A percentile compares a stretch with the other conserved stretches of the same genome.
phyloP scores from a whole-genome alignment of 2,113 vertebrate genomes.

The Morone chrysops region DNA sequence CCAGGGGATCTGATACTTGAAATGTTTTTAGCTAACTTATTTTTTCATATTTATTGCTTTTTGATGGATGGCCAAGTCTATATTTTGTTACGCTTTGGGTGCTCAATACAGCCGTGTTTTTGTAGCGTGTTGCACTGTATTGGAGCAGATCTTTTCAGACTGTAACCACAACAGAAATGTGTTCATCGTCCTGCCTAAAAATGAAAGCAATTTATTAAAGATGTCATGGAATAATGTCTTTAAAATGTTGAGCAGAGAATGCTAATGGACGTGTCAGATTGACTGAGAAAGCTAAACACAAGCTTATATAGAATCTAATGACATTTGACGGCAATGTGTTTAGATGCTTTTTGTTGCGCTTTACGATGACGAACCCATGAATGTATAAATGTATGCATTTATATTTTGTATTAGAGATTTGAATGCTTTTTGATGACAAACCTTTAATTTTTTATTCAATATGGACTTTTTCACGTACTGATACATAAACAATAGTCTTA shows the following conservation, averaged over 20 bases:
- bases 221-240: conserved; percentile 30
- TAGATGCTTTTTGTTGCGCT: conserved; percentile 45
- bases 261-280: conserved; percentile 16
- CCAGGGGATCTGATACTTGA: conserved; percentile 78
- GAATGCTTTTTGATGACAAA: conserved; percentile 48
- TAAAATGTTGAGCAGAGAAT: not conserved
- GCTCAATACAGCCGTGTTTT: conserved; percentile 29
- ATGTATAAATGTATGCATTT: conserved; percentile 62
- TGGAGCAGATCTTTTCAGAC: conserved; percentile 12
- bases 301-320: conserved; percentile 9
- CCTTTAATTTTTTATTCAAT: conserved; percentile 41
- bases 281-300: conserved; percentile 23
- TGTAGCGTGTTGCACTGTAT: conserved; percentile 24
- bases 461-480: conserved; percentile 26
- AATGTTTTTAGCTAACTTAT: conserved; percentile 78
- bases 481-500: conserved; percentile 28
- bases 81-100: conserved; percentile 53
- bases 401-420: conserved; percentile 63
- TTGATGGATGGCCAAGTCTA: conserved; percentile 39
- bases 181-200: conserved; percentile 14
- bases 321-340: conserved; percentile 36
- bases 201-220: conserved; percentile 26
- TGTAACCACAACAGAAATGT: conserved; percentile 10
- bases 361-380: conserved; percentile 50
- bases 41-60: conserved; percentile 84